Base-by-base conservation (phyloP, 2,888 invertebrate genomes). In the Rhaphigaster nebulosa region DNA sequence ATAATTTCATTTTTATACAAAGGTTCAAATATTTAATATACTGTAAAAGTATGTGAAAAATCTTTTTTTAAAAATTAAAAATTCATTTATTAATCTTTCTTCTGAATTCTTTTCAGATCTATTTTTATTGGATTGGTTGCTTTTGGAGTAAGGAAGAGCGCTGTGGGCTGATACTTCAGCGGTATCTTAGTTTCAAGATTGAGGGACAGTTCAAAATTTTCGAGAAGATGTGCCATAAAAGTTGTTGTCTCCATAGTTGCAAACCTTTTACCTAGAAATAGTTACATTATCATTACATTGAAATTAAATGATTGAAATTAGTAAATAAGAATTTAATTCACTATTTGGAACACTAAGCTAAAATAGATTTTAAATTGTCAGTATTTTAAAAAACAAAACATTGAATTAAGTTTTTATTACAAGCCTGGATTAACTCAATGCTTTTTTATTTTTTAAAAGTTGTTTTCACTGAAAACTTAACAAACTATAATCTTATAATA, bases 201-300 rank as follows among this genome's bases (percentile, higher is more conserved):
- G 23, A 54, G 26, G 0, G 50, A 38, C 20, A 88, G 56, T 34
- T 88, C 54, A 60, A 88, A 88, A 60, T 88, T 88, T 29, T 88
- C 88, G 34, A 88, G 38, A 50, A 88, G 50, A 23, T 56, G 54
- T 13, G 88, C 88, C 45, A 88, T 50, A 15, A 88, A 50, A 20
- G 60, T 54, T 38, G 88, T 54, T 5, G 50, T 88, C 26, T 88
- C 88, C 88, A 88, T 54, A n/a, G 60, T 88, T 26, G 88, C 54
- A 34, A 88, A 88, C 18, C 88, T 54, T 60, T 88, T 88, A 26
- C 88, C 88, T 88, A 50, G 1, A 88, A 88, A 54, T n/a, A 56
- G 18, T 56, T 50, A 50, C 41, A 18, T 38, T 56, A 88, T 56
- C 10, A 76, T 3, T 38, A 60, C 60, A n/a, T 26, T n/a, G 6